Evolutionary conservation across 1,140 invertebrate species (phyloP), one percentile per base, ranked within the genome.

Genomic region (Mamestra configurata): DNA sequence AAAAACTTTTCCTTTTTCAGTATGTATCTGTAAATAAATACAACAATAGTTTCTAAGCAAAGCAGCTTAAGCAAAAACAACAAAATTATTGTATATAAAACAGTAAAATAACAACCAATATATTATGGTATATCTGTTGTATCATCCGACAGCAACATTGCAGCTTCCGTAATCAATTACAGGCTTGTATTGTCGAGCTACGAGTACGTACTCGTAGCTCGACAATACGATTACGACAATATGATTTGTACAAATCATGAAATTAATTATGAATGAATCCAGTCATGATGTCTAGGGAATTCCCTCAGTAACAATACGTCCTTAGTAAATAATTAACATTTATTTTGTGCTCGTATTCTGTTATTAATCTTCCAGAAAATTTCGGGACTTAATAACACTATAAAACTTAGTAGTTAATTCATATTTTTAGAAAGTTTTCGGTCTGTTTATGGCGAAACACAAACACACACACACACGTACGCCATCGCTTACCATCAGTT

Each of bases 231-330:
- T n/a, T n/a, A n/a, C n/a, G n/a, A n/a, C n/a, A n/a, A n/a, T n/a
- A n/a, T n/a, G n/a, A n/a, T n/a, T n/a, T n/a, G 53, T 59, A 75
- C 72, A 75, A 59, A 75, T 57, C 72, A 59, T 24, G 31, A 75
- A 43, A 75, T 75, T 75, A 75, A 75, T 75, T 75, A 75, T 59
- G 53, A 59, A 75, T 75, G 53, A 46, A 59, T 59, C 37, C 57
- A 75, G 72, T 59, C 72, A 59, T 35, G 10, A 70, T 49, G 43
- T 70, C 20, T 40, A 18, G 37, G 40, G 66, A 27, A 70, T 49
- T 70, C 7, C 64, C 11, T 1, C 24, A 6, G 66, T 24, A 37
- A 22, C 18, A 20, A 20, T 40, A 40, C 4, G 61, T 40, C 15
- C 7, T 10, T 40, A 8, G 27, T 4, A 57, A 57, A 27, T 10